These are phyloP conservation scores for Ligdia adustata DNA, from an alignment of 2,888 invertebrate genomes.

Conservation along the genomic window DNA sequence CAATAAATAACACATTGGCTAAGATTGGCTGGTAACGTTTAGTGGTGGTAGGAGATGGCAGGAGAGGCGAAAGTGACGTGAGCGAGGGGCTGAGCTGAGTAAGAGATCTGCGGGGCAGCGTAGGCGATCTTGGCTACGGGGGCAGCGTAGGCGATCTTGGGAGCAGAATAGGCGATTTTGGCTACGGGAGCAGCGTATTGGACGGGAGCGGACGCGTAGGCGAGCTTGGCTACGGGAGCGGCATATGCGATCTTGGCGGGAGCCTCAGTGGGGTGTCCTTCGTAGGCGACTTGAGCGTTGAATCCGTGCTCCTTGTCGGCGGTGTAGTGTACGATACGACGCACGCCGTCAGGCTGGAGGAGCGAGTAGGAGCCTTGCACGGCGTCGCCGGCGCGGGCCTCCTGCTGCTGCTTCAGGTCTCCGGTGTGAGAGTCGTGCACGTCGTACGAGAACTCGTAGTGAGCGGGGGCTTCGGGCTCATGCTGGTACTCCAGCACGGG, in stretches of 20 bases:
- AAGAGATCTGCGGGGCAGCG: constrained; percentile 28
- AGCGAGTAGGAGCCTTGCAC: constrained; percentile 78
- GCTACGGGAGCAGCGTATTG: constrained; percentile 40
- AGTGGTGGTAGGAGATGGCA: constrained; percentile 68
- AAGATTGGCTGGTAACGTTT: constrained; percentile 32
- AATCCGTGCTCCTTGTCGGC: constrained; percentile 71
- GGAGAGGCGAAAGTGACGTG: constrained; percentile 68
- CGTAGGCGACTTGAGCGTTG: constrained; percentile 75
- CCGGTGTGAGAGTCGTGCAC: constrained; percentile 73
- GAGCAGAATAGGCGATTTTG: constrained; percentile 44
- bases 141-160: constrained; percentile 38
- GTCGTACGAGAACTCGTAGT: constrained; percentile 75
- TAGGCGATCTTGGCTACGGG: constrained; percentile 46
- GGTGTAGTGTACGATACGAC: constrained; percentile 75
- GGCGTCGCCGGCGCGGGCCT: constrained; percentile 68
- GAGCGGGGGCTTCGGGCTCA: constrained; percentile 64
- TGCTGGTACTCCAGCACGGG: constrained; percentile 56
- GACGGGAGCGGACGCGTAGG: constrained; percentile 41
- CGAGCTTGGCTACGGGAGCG: constrained; percentile 45
- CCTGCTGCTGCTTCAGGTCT: constrained; percentile 76
- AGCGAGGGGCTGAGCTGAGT: constrained; percentile 47
- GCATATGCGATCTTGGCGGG: constrained; percentile 28
- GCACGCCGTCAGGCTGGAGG: constrained; percentile 74
- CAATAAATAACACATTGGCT: constrained; percentile 53
- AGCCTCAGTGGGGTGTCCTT: constrained; percentile 61